Evolutionary conservation across 1,140 invertebrate species (phyloP), one percentile per base, ranked within the genome.

Genomic region (Chionoecetes opilio): DNA sequence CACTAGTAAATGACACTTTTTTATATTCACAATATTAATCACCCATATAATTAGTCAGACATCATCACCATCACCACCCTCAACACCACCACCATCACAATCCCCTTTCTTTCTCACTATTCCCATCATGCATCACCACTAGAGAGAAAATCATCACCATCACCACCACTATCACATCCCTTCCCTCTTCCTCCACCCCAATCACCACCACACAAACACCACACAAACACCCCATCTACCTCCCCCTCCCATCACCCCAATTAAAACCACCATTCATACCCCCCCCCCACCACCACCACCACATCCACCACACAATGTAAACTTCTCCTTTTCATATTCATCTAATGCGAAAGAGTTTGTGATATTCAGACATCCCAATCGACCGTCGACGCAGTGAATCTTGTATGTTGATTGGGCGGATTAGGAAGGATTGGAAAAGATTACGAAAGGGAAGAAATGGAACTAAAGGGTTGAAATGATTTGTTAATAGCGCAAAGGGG

Each of bases 391-490:
- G 63, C 29, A 31, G 87, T 91, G 88, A 94, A 94, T 94, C 93
- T 94, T 91, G 88, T 89, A 82, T 84, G 88, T 63, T 86, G 93
- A 94, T 91, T 94, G 93, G 93, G 21, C 32, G 89, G 93, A 94
- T 94, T 94, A 94, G 89, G 38, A 63, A 38, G 82, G 89, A 94
- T 91, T 94, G 89, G 41, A 32, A 90, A 26, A 41, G 93, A 94
- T 94, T 91, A 94, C 75, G 89, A 31, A 38, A 35, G 34, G 82
- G 89, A 82, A 63, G 82, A 91, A 91, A 91, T 17, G 88, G 89
- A 91, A 91, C 37, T 90, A 94, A 90, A 90, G 82, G 82, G 82
- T 91, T 86, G 82, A 82, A 91, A 86, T 86, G 88, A 91, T 91
- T 91, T 85, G 82, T 86, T 53, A 85, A 90, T 63, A 85, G 75